These are phyloP conservation scores for Alosa alosa DNA, from an alignment of 2,113 vertebrate species.

Conservation along the genomic window DNA sequence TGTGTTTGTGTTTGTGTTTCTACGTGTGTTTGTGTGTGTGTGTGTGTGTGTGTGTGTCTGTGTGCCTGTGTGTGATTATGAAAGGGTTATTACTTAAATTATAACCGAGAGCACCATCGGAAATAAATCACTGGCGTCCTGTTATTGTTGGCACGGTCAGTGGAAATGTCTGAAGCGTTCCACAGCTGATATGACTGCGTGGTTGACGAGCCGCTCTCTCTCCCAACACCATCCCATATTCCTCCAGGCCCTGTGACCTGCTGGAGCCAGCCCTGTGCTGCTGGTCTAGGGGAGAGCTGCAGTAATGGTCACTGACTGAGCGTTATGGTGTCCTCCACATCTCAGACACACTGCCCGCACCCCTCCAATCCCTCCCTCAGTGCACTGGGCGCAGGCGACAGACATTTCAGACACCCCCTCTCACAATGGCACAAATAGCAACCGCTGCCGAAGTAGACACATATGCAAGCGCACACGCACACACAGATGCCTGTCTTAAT, in stretches of 20 bases:
- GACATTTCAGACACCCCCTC: not conserved
- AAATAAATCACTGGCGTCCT: not conserved
- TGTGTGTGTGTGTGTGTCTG: slow-evolving; percentile 9
- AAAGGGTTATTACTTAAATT: not conserved
- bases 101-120: not conserved
- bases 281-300: too few relatives aligned
- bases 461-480: not conserved
- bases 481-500: slow-evolving; percentile 38
- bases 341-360: too few relatives aligned
- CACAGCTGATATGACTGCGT: not conserved
- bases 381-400: not conserved
- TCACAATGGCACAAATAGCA: not conserved
- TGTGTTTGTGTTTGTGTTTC: not conserved
- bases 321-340: too few relatives aligned
- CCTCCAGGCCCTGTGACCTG: not conserved
- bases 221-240: not conserved
- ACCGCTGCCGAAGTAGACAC: not conserved
- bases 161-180: not conserved
- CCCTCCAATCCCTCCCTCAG: too few relatives aligned
- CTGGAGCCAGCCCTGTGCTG: too few relatives aligned
- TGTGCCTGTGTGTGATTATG: not conserved
- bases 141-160: not conserved
- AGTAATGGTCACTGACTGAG: too few relatives aligned
- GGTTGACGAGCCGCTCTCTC: not conserved
- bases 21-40: not conserved